A percentile compares a stretch with the other conserved stretches of the same genome.
Evolutionary conservation across 2,888 invertebrate genomes (phyloP).

Genomic region (Sisyra nigra): DNA sequence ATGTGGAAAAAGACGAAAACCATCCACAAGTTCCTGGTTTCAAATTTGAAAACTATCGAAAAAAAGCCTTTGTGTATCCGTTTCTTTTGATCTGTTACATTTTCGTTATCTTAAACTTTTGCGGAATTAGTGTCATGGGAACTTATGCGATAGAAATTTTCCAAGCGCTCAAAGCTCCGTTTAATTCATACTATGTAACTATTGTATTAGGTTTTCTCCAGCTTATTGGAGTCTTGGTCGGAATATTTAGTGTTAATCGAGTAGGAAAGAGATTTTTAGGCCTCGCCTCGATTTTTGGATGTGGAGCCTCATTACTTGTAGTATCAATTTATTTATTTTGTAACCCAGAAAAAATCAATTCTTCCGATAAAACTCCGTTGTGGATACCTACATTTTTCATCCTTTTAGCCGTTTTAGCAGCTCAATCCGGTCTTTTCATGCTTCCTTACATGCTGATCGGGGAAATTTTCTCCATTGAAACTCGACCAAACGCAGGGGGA

Average conservation of each 20-base stretch:
- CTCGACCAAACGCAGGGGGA: conserved; percentile 55
- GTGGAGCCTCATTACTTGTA: conserved; percentile 43
- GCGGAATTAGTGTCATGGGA: conserved; percentile 57
- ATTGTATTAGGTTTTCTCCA: conserved; percentile 54
- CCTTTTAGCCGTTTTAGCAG: no score
- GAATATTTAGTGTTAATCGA: conserved; percentile 50
- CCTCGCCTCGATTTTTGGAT: conserved; percentile 48
- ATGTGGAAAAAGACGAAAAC: conserved; percentile 13
- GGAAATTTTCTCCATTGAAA: conserved; percentile 54
- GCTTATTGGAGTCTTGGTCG: conserved; percentile 45
- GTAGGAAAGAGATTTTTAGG: conserved; percentile 55
- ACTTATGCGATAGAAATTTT: conserved; percentile 64
- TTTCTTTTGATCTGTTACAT: conserved; percentile 45
- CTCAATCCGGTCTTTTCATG: no score
- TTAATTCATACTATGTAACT: conserved; percentile 61
- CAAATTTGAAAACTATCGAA: conserved; percentile 13
- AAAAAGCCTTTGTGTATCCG: conserved; percentile 48
- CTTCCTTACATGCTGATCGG: conserved; percentile 64
- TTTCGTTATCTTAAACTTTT: conserved; percentile 60
- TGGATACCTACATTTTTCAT: no score
- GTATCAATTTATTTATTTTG: conserved; percentile 33
- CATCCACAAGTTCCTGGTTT: neutral
- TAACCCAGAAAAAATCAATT: no score
- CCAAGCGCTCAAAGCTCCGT: conserved; percentile 48
- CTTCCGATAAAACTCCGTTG: no score